A percentile compares a stretch with the other conserved stretches of the same genome.
Conservation (phyloP, 2,797 vertebrate species). For the Sebastolobus alascanus region DNA sequence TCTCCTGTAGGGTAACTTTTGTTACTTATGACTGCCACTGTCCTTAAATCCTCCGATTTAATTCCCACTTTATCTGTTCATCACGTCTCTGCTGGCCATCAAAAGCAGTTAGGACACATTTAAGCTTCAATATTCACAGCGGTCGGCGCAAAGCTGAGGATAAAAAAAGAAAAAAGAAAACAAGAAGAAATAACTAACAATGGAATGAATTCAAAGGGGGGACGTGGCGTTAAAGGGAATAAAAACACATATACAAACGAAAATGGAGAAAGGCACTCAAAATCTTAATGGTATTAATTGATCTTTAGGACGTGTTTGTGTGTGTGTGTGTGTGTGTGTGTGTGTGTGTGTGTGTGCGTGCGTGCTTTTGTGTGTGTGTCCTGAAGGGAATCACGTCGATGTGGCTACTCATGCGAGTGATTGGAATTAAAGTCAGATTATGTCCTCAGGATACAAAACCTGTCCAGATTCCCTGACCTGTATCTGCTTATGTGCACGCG, state of each 20-base stretch:
- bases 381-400: constrained; percentile 52
- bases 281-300: constrained; percentile 30
- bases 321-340: background rate
- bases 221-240: background rate
- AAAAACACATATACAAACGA: constrained; percentile 16
- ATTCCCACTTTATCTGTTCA: constrained; percentile 37
- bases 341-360: background rate
- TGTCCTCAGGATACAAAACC: constrained; percentile 65
- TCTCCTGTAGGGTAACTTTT: constrained; percentile 27
- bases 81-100: constrained; percentile 18
- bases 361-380: constrained; percentile 24
- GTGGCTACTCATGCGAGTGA: constrained; percentile 69
- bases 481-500: constrained; percentile 25
- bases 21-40: constrained; percentile 45
- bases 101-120: constrained; percentile 26
- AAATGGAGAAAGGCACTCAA: background rate
- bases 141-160: constrained; percentile 6
- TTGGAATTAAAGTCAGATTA: constrained; percentile 73
- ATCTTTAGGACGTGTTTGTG: constrained; percentile 16
- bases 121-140: constrained; percentile 30
- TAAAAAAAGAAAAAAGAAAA: background rate
- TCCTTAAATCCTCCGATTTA: constrained; percentile 42
- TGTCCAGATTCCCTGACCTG: constrained; percentile 61
- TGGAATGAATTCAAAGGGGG: background rate
- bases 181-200: background rate